These are phyloP conservation scores for Linurgus olivaceus DNA, from an alignment of 2,797 vertebrate genomes.

Conservation along the genomic window DNA sequence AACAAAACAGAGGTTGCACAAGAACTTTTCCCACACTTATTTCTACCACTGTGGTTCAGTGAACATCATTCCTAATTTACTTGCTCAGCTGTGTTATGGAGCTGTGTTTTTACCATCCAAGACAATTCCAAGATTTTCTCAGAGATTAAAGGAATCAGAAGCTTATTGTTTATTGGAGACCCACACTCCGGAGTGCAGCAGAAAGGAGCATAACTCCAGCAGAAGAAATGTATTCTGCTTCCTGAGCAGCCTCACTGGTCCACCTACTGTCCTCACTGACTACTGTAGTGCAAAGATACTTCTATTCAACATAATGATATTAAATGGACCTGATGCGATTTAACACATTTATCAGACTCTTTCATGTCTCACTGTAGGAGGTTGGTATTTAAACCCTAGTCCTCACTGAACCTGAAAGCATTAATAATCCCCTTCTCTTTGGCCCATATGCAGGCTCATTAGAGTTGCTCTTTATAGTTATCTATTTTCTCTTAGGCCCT, in stretches of 20 bases:
- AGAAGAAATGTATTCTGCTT: constrained; percentile 24
- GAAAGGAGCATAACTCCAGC: neutral
- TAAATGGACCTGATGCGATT: constrained; percentile 65
- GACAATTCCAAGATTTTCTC: constrained; percentile 45
- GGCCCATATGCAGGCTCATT: constrained; percentile 57
- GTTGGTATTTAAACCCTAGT: constrained; percentile 55
- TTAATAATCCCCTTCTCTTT: constrained; percentile 65
- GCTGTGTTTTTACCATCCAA: neutral
- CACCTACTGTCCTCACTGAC: constrained; percentile 32
- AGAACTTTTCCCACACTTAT: constrained; percentile 1
- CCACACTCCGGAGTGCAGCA: neutral
- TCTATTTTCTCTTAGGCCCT: constrained; percentile 61
- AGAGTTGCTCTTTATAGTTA: constrained; percentile 53
- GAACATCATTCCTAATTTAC: constrained; percentile 8
- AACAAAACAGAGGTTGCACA: neutral
- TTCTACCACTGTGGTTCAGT: neutral
- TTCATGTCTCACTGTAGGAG: constrained; percentile 58
- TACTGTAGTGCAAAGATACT: constrained; percentile 48
- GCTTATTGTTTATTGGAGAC: neutral
- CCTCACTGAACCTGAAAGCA: constrained; percentile 61
- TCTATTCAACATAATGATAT: constrained; percentile 62
- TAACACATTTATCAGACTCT: constrained; percentile 63
- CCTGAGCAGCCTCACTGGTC: constrained; percentile 32
- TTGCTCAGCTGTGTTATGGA: neutral
- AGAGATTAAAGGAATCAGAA: constrained; percentile 21